Base-by-base conservation (phyloP, 2,888 invertebrate genomes). In the Lissonota sp. region DNA sequence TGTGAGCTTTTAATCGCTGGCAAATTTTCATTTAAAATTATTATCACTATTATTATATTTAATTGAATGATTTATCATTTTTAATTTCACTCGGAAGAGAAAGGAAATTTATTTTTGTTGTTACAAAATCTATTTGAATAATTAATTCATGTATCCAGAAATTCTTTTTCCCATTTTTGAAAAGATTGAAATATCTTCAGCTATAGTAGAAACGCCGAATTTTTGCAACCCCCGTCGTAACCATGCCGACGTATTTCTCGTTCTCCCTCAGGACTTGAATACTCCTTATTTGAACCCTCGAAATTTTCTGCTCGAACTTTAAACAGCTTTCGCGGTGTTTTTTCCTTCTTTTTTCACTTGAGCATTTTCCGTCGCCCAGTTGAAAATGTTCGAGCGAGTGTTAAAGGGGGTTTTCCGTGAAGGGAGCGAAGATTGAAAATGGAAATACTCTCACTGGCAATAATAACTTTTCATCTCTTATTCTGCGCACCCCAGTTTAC, bases 251-350 rank as follows among this genome's bases (percentile, higher is more conserved):
- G 58, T 69, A n/a, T n/a, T 62, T 39, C 60, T 26, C 63, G 6
- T 37, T 64, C 73, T 46, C 63, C 69, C 70, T 5, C 6, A 37
- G 37, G 49, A 53, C 14, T 44, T 66, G 40, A 42, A 16, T 44
- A 46, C 63, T 57, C 69, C 42, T n/a, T 53, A 51, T 75, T 57
- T 70, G 55, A 7, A 76, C 63, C 70, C 70, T 70, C 40, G 49
- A 8, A 71, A 64, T 63, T 70, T 64, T 57, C 77, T 57, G 62
- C 53, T 62, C 53, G 12, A 72, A 63, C 72, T 72, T 63, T 72
- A 63, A 72, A 72, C 44, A 53, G 72, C 72, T 63, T 72, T 62
- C 12, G 42, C 39, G 10, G 5, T 62, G n/a, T 51, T 66, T 66
- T 60, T 42, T 63, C 12, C 44, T 39, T 44, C 42, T 51, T 6